Base-by-base conservation (phyloP, 1,140 invertebrate species). In the Rhagoletis pomonella region DNA sequence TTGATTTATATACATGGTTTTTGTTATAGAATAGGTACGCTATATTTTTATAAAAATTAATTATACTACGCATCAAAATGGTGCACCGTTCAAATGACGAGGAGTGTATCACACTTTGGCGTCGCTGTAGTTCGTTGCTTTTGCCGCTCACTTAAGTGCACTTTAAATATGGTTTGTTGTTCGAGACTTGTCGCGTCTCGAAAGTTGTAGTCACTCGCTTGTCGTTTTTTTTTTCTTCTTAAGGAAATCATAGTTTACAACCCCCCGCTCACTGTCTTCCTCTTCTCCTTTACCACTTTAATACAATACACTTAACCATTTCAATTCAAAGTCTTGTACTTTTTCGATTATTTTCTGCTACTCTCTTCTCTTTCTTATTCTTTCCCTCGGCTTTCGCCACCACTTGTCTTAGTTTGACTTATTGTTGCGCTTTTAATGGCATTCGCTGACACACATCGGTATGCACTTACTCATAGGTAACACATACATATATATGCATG, bases 151-250 rank as follows among this genome's bases (percentile, higher is more conserved):
- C 14, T 73, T 47, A 47, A 73, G 67, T 73, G 67, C 67, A 73
- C 67, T 73, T 73, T 73, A 44, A 73, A 73, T 73, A 73, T 73
- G 14, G 39, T 73, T 73, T 73, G 67, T 73, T 73, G 67, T 73
- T 73, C 39, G 42, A 73, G 67, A 3, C 42, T 17, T 7, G 67
- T 29, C 67, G 42, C 42, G 67, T 73, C 67, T 73, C 39, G 42
- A 44, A 73, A 73, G 67, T 73, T 73, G 67, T 14, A 4, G 4
- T 55, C 50, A 55, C 12, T 73, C 1, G 39, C 39, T 42, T 44
- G 14, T 42, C 67, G 44, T 42, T 67, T 67, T 67, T 39, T 29
- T 73, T 73, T 9, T 12, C 67, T 73, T 14, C 2, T n/a, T n/a
- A n/a, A n/a, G n/a, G n/a, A n/a, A n/a, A n/a, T n/a, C n/a, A n/a